Evolutionary conservation across 64 coral and sea anemone genomes (phyloP).

Genomic region (Cladopsammia gracilis): DNA sequence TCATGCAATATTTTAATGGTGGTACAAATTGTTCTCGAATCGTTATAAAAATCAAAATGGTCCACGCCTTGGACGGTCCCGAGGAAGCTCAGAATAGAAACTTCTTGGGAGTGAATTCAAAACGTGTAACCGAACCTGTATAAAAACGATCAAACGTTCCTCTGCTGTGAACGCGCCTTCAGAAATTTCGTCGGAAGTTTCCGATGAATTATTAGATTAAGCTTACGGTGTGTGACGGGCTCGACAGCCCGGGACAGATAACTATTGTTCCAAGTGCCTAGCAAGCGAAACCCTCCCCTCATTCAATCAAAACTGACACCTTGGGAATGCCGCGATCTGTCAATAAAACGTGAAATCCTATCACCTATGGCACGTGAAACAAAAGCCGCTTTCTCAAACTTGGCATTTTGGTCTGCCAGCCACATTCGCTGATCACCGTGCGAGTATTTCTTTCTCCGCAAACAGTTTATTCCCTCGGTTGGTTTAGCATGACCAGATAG

Average conservation of each 20-base stretch:
- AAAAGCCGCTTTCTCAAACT: constrained; percentile 67
- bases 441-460: constrained; percentile 10
- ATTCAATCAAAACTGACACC: constrained; percentile 5
- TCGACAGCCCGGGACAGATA: not conserved
- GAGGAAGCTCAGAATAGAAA: not conserved
- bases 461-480: not conserved
- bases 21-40: too few species aligned
- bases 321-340: constrained; percentile 50
- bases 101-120: not conserved
- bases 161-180: not conserved
- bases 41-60: not conserved
- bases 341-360: constrained; percentile 26
- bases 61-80: not conserved
- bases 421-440: constrained; percentile 11
- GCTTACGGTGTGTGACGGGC: not conserved
- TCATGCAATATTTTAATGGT: too few species aligned
- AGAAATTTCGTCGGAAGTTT: constrained; percentile 23
- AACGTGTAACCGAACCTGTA: not conserved
- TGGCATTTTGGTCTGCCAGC: constrained; percentile 44
- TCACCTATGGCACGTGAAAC: constrained; percentile 57
- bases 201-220: constrained; percentile 52
- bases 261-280: not conserved
- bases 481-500: constrained; percentile 46
- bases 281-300: not conserved
- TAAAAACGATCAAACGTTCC: not conserved